Conservation (phyloP, 2,888 invertebrate genomes). For the Dexiosoma caninum region DNA sequence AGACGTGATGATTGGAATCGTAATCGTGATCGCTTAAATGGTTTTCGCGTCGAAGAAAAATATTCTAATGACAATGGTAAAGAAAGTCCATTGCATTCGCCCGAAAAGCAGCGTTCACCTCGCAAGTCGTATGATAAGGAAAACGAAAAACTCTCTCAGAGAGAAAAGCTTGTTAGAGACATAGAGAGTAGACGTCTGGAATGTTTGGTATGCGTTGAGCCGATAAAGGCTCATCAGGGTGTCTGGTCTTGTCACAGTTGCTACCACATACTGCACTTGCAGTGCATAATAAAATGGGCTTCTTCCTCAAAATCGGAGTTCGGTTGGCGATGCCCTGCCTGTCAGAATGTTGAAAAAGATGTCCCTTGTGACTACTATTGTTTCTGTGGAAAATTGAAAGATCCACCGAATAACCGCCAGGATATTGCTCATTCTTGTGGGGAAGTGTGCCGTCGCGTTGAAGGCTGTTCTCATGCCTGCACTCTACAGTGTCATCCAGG, state of each 20-base stretch:
- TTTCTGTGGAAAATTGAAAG: slow-evolving; percentile 90
- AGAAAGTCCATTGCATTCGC: slow-evolving; percentile 73
- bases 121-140: slow-evolving; percentile 67
- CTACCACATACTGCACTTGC: slow-evolving; percentile 94
- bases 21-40: slow-evolving; percentile 75
- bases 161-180: slow-evolving; percentile 90
- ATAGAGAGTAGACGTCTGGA: slow-evolving; percentile 89
- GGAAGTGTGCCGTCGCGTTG: slow-evolving; percentile 84
- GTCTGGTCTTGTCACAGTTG: slow-evolving; percentile 96
- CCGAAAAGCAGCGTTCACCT: slow-evolving; percentile 72
- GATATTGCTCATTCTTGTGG: slow-evolving; percentile 95
- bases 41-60: slow-evolving; percentile 72
- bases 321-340: slow-evolving; percentile 97
- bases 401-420: slow-evolving; percentile 87
- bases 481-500: slow-evolving; percentile 94
- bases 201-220: slow-evolving; percentile 96
- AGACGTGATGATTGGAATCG: slow-evolving; percentile 76
- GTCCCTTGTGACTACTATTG: slow-evolving; percentile 91
- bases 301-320: slow-evolving; percentile 86
- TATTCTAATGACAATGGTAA: slow-evolving; percentile 72
- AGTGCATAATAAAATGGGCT: slow-evolving; percentile 95
- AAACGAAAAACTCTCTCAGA: slow-evolving; percentile 82
- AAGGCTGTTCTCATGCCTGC: slow-evolving; percentile 83
- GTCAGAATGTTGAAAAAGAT: slow-evolving; percentile 87
- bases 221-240: slow-evolving; percentile 86